These are phyloP conservation scores for Psammodynastes pulverulentus DNA, from an alignment of 2,113 vertebrate genomes.

Conservation along the genomic window DNA sequence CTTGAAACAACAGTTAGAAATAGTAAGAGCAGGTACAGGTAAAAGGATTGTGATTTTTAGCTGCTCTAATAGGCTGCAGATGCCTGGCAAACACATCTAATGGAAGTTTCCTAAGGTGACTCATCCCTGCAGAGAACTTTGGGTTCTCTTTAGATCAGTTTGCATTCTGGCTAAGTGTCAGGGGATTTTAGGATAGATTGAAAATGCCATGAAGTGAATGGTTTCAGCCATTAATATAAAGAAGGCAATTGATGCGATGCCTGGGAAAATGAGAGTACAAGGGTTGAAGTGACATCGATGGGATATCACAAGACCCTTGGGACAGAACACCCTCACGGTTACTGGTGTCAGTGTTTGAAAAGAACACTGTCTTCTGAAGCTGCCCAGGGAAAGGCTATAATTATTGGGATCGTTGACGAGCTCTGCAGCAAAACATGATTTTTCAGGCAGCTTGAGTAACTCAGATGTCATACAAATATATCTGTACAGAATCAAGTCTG, in stretches of 20 bases:
- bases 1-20: neutral
- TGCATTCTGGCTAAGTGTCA: neutral
- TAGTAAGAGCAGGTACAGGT: neutral
- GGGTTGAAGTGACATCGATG: neutral
- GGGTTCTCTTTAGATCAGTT: neutral
- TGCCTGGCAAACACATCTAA: neutral
- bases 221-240: neutral
- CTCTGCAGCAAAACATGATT: neutral
- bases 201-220: neutral
- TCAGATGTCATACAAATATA: neutral
- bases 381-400: neutral
- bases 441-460: neutral
- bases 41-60: neutral
- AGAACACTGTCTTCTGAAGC: neutral
- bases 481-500: accelerated
- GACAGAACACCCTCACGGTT: neutral
- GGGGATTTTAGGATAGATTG: neutral
- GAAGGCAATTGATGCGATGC: neutral
- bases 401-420: neutral
- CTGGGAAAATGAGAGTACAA: neutral
- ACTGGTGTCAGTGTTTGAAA: neutral
- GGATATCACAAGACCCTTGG: neutral
- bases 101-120: neutral
- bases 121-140: neutral
- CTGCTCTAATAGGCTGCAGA: neutral